Evolutionary conservation across 2,113 vertebrate genomes (phyloP).

Genomic region (Montifringilla adamsi): DNA sequence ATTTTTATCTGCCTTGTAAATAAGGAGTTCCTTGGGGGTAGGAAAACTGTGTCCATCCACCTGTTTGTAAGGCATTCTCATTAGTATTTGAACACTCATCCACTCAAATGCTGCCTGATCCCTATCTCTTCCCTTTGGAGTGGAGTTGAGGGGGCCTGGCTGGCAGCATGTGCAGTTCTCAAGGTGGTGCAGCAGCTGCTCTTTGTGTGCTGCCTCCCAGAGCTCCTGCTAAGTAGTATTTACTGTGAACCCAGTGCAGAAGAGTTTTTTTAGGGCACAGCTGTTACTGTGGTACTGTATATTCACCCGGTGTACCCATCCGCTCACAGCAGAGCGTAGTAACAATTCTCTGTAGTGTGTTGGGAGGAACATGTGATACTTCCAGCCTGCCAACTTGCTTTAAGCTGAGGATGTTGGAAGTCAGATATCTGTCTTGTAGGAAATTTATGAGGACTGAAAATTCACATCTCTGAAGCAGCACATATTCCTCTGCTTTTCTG

Average conservation of each 20-base stretch:
- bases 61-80: background rate
- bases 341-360: background rate
- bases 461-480: background rate
- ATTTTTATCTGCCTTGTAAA: background rate
- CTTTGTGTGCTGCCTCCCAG: background rate
- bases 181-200: conserved; percentile 36
- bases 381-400: background rate
- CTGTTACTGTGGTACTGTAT: conserved; percentile 21
- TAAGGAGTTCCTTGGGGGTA: background rate
- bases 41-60: background rate
- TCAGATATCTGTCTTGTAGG: background rate
- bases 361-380: background rate
- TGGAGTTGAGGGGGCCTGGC: background rate
- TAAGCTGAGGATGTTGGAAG: background rate
- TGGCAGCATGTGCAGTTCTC: background rate
- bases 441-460: background rate
- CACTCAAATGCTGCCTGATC: background rate
- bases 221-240: background rate
- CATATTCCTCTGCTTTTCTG: background rate
- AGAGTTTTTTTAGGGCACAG: background rate
- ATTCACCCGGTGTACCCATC: background rate
- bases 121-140: background rate
- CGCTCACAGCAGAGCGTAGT: background rate
- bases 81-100: background rate
- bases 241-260: background rate